Base-by-base conservation (phyloP, 2,113 vertebrate genomes). In the Tonatia bakeri region DNA sequence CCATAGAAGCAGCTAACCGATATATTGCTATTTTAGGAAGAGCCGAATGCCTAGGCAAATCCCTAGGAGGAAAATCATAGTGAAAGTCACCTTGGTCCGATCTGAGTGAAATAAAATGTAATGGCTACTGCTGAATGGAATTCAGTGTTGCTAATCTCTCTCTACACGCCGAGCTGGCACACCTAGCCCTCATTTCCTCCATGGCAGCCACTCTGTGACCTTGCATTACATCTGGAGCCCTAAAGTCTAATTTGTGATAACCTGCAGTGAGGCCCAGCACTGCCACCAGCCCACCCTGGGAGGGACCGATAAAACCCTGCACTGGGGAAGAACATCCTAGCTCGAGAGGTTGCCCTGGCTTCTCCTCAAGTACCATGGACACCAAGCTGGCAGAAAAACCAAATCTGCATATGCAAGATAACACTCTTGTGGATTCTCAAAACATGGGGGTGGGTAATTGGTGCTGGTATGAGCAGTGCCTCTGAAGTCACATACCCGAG, bases 21-120 rank as follows among this genome's bases (percentile, higher is more conserved):
- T 17, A 7, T 11, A 11, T 16, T 15, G 45, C 69, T 61, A 20
- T 43, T 56, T 13, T 38, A 80, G 43, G 76, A 95, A 97, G 94
- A 97, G 54, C 91, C 80, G 81, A 59, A 56, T 93, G 91, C 94
- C 70, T 79, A 79, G 89, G 70, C 83, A 96, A 94, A 97, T 70
- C 92, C 87, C 96, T 96, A 89, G 83, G 67, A 97, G 96, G 73
- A 97, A 90, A 73, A 79, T 43, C 0, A 0, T 7, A 36, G 33
- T 6, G 40, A 92, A 96, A 94, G 95, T 87, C 91, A 91, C 80
- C 85, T 94, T 52, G 59, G 64, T 90, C 76, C 95, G 91, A 94
- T 52, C 38, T 73, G 79, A 95, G 76, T 87, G 83, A 13, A 88
- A 87, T 72, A 75, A 33, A 77, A 33, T 10, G 20, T 22, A 80